A percentile compares a stretch with the other conserved stretches of the same genome.
These are phyloP conservation scores for Nephrotoma appendiculata DNA, from an alignment of 2,888 invertebrate species.

Conservation along the genomic window DNA sequence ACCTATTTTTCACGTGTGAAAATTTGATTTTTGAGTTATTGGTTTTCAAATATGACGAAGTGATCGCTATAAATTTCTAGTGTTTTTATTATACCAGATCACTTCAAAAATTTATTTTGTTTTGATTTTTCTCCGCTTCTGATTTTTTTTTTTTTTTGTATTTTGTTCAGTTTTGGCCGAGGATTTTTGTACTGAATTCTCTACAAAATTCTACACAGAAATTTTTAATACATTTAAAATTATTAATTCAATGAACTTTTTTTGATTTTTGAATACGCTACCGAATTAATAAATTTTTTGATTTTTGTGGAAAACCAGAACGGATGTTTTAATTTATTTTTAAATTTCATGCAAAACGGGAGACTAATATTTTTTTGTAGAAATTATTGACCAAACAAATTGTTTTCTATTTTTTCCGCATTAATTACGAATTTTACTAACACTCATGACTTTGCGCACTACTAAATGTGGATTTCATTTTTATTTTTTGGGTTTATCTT, in stretches of 20 bases:
- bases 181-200: not conserved
- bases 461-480: not conserved
- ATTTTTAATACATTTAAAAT: not conserved
- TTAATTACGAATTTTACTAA: not conserved
- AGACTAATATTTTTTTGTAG: not conserved
- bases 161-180: not conserved
- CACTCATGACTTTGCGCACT: not conserved
- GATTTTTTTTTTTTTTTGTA: not conserved
- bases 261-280: not conserved
- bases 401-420: not conserved
- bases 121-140: not conserved
- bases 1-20: constrained; percentile 16
- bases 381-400: not conserved
- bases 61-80: not conserved
- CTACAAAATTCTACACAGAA: not conserved
- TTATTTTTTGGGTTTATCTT: not conserved
- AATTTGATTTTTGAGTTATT: constrained; percentile 6
- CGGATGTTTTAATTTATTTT: not conserved
- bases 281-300: not conserved
- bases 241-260: not conserved
- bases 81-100: constrained; percentile 1
- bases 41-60: not conserved
- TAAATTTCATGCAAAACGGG: not conserved
- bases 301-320: not conserved
- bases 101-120: not conserved